phyloP scores from a whole-genome alignment of 2,888 invertebrate species.

The Xanthia togata region DNA sequence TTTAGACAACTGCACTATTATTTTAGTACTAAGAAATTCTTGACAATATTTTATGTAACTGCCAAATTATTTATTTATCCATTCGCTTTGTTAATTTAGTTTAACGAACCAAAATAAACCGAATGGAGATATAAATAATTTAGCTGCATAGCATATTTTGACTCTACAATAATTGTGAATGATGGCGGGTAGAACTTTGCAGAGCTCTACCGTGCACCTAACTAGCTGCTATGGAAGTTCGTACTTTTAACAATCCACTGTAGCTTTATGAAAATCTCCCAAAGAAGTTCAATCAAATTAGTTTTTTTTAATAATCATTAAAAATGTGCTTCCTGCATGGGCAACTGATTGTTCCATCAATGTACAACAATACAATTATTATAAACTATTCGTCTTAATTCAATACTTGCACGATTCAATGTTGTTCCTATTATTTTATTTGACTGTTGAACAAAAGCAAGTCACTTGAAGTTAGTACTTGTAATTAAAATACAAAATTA shows the following conservation, averaged over 20 bases:
- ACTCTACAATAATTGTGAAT: too few relatives aligned
- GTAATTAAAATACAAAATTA: too few relatives aligned
- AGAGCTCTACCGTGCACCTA: background rate
- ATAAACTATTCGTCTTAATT: too few relatives aligned
- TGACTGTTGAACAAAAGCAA: background rate
- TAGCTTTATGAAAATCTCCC: background rate
- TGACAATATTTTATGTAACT: background rate
- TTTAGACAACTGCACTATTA: background rate
- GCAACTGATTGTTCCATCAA: constrained; percentile 15
- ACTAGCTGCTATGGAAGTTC: background rate
- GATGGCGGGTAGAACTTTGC: background rate
- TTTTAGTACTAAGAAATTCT: background rate
- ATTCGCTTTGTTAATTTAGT: background rate
- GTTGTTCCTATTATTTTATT: constrained; percentile 1
- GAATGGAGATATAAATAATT: too few relatives aligned
- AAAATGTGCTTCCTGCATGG: background rate
- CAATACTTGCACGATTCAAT: background rate
- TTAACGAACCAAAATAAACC: too few relatives aligned
- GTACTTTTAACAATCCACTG: background rate
- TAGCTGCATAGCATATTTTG: too few relatives aligned
- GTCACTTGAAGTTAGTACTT: background rate
- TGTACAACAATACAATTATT: background rate
- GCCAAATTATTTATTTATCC: background rate
- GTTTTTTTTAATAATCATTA: background rate
- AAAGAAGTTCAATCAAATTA: too few relatives aligned